These are phyloP conservation scores for Cromileptes altivelis DNA, from an alignment of 2,113 vertebrate genomes.

Conservation along the genomic window DNA sequence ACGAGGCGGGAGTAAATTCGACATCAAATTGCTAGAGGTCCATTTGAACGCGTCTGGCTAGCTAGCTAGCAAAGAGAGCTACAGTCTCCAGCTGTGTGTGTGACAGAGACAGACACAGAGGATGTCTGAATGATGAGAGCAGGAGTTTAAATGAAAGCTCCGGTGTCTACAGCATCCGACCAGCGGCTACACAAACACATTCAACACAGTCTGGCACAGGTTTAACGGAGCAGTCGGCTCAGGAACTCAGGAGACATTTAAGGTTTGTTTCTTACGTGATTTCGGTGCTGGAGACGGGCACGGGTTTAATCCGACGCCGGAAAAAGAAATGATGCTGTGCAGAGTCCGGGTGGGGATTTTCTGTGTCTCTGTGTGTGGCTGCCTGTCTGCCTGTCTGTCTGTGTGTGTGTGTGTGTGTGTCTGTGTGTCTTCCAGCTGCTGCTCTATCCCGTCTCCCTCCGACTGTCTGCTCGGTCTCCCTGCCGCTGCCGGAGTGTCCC, in stretches of 20 bases:
- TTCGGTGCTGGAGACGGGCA: constrained; percentile 42
- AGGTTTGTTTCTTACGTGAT: constrained; percentile 75
- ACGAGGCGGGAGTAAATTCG: background rate
- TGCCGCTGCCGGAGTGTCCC: constrained; percentile 63
- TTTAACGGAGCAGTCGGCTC: background rate
- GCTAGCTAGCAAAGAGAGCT: constrained; percentile 73
- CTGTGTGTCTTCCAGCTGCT: constrained; percentile 61
- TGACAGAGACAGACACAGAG: constrained; percentile 16
- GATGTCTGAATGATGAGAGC: constrained; percentile 69
- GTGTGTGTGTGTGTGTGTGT: background rate
- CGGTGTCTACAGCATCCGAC: constrained; percentile 7
- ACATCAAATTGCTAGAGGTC: constrained; percentile 1
- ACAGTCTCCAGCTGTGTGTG: constrained; percentile 69
- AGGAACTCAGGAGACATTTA: constrained; percentile 7
- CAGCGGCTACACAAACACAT: background rate
- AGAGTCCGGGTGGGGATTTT: constrained; percentile 68
- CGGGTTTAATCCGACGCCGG: constrained; percentile 75
- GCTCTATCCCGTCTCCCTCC: constrained; percentile 61
- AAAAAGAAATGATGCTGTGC: constrained; percentile 62
- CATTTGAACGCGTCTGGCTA: constrained; percentile 51
- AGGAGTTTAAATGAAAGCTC: constrained; percentile 48
- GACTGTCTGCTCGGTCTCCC: constrained; percentile 54
- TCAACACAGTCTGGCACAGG: background rate
- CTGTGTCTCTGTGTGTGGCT: constrained; percentile 5
- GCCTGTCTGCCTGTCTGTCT: constrained; percentile 34